Evolutionary conservation across 23 tunicate genomes (phyloP), one percentile per base, ranked within the genome.

Genomic region (Ciona savignyi): DNA sequence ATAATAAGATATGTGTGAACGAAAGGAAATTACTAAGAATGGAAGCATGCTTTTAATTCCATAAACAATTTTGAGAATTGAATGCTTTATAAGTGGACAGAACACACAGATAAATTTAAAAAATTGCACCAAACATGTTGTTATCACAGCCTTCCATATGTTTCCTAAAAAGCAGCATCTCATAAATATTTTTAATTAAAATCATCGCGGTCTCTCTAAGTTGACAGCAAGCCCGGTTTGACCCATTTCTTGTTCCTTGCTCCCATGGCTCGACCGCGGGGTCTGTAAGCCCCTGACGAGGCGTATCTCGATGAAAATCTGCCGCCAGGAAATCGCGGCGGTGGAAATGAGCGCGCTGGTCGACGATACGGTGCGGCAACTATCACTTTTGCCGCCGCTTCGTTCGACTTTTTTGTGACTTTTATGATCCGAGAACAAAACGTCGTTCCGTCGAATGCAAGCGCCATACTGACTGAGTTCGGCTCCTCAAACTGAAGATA

Each of bases 241-340:
- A 90, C 89, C 97, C 97, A 90, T 0, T 84, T 90, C 63, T 79
- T 90, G 66, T 90, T 90, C 1, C 89, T 51, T 3, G 81, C 62
- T 3, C 31, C 34, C 56, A 42, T 42, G 56, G 56, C 56, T 42
- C 56, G 9, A 42, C 23, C 34, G 63, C 80, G 42, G 6, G 75
- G 9, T 62, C 71, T 27, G 4, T 74, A 26, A 3, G 69, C 25
- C 3, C 25, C 66, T 26, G 61, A 22, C 0, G 76, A 3, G 51
- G 29, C 29, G 56, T 42, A 42, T 6, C 56, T 9, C 15, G 56
- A 6, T 9, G 56, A 6, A 15, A 6, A 42, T 6, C 11, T 9
- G 9, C 56, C 11, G 56, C 56, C 15, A 9, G 56, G 56, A 15
- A 42, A 42, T 42, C 56, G 9, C 15, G 56, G 56, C 15, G 56